Percentiles rank a stretch among this genome's conserved stretches.
These are phyloP conservation scores for Sphaeridia pumilis DNA, from an alignment of 2,888 invertebrate genomes.

Conservation along the genomic window DNA sequence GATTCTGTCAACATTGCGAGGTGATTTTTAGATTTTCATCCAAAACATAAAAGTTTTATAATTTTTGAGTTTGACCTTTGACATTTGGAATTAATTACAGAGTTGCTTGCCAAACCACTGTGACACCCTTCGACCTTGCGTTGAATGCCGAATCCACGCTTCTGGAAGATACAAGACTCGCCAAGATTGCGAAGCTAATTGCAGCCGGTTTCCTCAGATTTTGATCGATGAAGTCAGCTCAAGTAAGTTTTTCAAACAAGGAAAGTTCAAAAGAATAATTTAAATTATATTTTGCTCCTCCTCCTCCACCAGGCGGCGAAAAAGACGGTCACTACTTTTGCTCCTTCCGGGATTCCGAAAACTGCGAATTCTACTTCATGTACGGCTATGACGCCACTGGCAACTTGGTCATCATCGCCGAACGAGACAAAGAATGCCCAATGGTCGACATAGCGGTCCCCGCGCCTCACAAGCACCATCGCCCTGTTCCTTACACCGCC, in stretches of 20 bases:
- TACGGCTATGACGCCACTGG: constrained; percentile 13
- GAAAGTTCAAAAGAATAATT: no score
- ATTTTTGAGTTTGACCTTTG: no score
- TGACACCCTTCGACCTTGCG: constrained; percentile 6
- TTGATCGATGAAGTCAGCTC: constrained; percentile 10
- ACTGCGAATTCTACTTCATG: constrained; percentile 14
- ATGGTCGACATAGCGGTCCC: neutral
- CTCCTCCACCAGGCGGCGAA: constrained; percentile 7
- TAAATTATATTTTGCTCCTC: neutral
- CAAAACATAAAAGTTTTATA: neutral
- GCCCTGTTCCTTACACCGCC: neutral
- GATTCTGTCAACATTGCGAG: constrained; percentile 15
- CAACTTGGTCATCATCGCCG: constrained; percentile 11
- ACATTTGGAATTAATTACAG: neutral
- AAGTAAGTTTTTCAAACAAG: constrained; percentile 1
- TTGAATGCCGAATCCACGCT: constrained; percentile 8
- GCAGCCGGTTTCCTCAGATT: constrained; percentile 12
- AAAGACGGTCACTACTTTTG: constrained; percentile 10
- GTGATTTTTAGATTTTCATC: neutral
- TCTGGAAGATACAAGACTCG: neutral
- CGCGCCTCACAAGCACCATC: neutral
- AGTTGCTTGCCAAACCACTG: constrained; percentile 10
- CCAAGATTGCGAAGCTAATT: constrained; percentile 7
- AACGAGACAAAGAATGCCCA: constrained; percentile 13
- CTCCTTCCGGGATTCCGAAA: constrained; percentile 6